Evolutionary conservation across 1,140 invertebrate genomes (phyloP).

Genomic region (Drosophila triauraria): DNA sequence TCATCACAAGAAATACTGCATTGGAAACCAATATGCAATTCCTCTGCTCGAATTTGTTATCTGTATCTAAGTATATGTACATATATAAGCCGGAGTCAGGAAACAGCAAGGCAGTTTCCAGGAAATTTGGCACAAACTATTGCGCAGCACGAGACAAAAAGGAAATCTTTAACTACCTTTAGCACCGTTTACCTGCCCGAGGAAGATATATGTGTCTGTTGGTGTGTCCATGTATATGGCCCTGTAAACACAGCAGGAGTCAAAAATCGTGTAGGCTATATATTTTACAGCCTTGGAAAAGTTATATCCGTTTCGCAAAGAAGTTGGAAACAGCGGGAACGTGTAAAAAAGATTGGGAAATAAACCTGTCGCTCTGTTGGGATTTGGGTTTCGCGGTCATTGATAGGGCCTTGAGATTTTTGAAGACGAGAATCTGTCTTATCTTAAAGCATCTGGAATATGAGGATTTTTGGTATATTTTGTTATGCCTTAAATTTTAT

Average conservation of each 20-base stretch:
- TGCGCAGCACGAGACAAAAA: slow-evolving; percentile 65
- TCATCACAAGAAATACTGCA: slow-evolving; percentile 3
- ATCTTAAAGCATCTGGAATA: too few relatives aligned
- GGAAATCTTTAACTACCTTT: slow-evolving; percentile 57
- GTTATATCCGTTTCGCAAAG: slow-evolving; percentile 36
- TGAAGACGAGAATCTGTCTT: too few relatives aligned
- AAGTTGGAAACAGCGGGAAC: slow-evolving; percentile 2
- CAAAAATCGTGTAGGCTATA: slow-evolving; percentile 23
- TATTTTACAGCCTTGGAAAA: slow-evolving; percentile 38
- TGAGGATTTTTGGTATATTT: neutral
- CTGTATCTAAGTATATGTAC: neutral
- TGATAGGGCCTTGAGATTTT: neutral
- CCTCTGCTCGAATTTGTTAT: slow-evolving; percentile 1
- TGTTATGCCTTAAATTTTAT: too few relatives aligned
- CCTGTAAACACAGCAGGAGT: slow-evolving; percentile 65
- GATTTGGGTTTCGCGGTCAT: slow-evolving; percentile 8
- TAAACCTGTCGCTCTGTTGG: slow-evolving; percentile 29
- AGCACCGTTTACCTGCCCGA: slow-evolving; percentile 38
- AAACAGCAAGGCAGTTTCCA: slow-evolving; percentile 55
- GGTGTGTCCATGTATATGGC: slow-evolving; percentile 33
- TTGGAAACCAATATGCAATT: slow-evolving; percentile 24
- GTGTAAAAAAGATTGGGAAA: slow-evolving; percentile 11
- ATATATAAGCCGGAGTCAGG: slow-evolving; percentile 20
- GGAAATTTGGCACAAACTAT: slow-evolving; percentile 57
- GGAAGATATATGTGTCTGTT: slow-evolving; percentile 4